Conservation (phyloP, 1,140 invertebrate genomes). For the Pseudomyrmex concolor region DNA sequence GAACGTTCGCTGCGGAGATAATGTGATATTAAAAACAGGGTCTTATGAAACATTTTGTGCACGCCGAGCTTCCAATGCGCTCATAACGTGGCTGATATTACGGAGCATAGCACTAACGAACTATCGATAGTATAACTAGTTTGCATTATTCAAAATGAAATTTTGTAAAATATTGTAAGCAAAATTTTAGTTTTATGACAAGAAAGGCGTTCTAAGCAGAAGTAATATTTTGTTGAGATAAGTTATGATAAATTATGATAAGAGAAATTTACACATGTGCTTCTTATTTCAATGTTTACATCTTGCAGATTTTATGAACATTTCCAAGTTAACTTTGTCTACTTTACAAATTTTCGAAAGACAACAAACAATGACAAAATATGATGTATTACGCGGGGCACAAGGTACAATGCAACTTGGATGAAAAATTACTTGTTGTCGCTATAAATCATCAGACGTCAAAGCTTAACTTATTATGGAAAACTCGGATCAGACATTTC, state of each 20-base stretch:
- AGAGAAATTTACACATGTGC: no score
- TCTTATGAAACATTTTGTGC: constrained; percentile 44
- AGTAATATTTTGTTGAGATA: not conserved
- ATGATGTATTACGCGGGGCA: constrained; percentile 25
- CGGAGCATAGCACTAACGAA: constrained; percentile 30
- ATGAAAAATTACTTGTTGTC: constrained; percentile 44
- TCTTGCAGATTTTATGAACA: not conserved
- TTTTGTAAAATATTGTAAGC: constrained; percentile 13
- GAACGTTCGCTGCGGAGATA: constrained; percentile 43
- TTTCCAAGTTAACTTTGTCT: not conserved
- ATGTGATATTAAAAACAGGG: constrained; percentile 54
- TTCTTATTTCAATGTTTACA: not conserved
- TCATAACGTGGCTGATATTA: constrained; percentile 44
- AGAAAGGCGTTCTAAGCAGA: not conserved
- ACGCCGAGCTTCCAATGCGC: constrained; percentile 25
- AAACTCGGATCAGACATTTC: constrained; percentile 15
- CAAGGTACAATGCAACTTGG: constrained; percentile 15
- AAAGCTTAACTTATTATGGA: constrained; percentile 45
- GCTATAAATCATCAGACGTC: constrained; percentile 46
- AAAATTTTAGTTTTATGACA: constrained; percentile 26
- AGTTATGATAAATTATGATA: not conserved
- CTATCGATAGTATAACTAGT: constrained; percentile 34
- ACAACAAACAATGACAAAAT: constrained; percentile 40
- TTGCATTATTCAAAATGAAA: constrained; percentile 48
- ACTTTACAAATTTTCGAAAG: not conserved